Conservation (phyloP, 2,797 vertebrate genomes). For the Gambelia wislizenii region DNA sequence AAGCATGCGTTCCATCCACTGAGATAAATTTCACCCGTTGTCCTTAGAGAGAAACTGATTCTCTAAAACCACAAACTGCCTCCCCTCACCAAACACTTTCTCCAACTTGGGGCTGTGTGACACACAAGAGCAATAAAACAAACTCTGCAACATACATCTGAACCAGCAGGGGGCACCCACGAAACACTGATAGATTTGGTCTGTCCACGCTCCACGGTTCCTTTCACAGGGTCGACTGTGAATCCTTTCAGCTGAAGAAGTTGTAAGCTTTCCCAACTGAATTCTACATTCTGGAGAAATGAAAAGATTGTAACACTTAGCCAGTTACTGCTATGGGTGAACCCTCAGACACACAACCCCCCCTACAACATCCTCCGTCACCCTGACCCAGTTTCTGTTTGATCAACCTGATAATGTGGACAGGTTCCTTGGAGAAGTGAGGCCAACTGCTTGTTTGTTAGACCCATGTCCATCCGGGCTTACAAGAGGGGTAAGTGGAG, state of each 20-base stretch:
- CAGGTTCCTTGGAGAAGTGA: no score
- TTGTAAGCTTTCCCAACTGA: constrained; percentile 77
- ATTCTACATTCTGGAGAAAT: constrained; percentile 81
- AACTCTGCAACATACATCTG: constrained; percentile 75
- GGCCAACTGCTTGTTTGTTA: no score
- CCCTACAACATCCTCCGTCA: not conserved
- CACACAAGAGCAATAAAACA: not conserved
- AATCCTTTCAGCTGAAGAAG: constrained; percentile 86
- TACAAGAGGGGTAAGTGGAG: no score
- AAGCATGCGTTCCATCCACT: no score
- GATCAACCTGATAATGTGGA: no score
- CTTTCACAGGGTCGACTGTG: constrained; percentile 79
- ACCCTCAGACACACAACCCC: not conserved
- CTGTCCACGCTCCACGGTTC: constrained; percentile 80
- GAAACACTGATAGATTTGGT: constrained; percentile 80
- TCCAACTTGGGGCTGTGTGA: not conserved
- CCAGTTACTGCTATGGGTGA: not conserved
- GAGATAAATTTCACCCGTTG: not conserved
- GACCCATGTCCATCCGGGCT: no score
- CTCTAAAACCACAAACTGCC: not conserved
- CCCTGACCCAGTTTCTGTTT: not conserved
- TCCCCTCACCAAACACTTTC: not conserved
- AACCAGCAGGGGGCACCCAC: constrained; percentile 85
- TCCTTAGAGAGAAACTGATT: not conserved
- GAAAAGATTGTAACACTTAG: not conserved